A percentile compares a stretch with the other conserved stretches of the same genome.
Evolutionary conservation across 1,140 invertebrate species (phyloP).

Genomic region (Matsumurasca onukii): DNA sequence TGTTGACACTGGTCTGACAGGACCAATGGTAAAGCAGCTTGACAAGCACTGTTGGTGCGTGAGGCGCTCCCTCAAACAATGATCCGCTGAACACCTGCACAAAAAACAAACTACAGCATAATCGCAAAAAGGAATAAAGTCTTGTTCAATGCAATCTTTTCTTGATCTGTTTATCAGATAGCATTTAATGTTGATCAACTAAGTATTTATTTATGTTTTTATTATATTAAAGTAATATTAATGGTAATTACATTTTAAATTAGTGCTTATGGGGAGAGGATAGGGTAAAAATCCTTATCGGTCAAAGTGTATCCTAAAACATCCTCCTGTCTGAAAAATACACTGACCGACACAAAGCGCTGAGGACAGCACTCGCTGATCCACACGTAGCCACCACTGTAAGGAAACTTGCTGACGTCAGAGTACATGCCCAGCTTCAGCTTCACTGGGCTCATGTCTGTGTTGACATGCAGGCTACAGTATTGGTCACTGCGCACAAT

Average conservation of each 20-base stretch:
- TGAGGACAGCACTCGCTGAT: conserved; percentile 81
- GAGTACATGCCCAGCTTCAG: conserved; percentile 82
- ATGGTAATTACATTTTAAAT: background rate
- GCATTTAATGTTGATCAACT: too few relatives aligned
- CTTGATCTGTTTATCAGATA: too few relatives aligned
- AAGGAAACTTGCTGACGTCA: conserved; percentile 78
- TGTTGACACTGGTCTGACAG: conserved; percentile 84
- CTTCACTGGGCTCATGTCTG: conserved; percentile 53
- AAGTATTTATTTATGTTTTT: background rate
- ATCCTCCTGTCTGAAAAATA: too few relatives aligned
- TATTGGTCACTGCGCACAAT: conserved; percentile 74
- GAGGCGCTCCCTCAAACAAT: conserved; percentile 79
- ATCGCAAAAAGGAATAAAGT: background rate
- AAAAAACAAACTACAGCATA: background rate
- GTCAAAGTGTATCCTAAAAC: too few relatives aligned
- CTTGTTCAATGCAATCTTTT: background rate
- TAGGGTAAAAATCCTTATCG: too few relatives aligned
- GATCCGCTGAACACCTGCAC: conserved; percentile 71
- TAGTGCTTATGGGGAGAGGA: too few relatives aligned
- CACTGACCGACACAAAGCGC: conserved; percentile 70
- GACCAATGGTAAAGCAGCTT: conserved; percentile 90
- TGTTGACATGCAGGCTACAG: conserved; percentile 61
- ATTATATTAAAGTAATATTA: too few relatives aligned
- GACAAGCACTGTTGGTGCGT: conserved; percentile 74
- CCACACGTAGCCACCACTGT: conserved; percentile 87